These are phyloP conservation scores for Molorchus minor DNA, from an alignment of 2,888 invertebrate species.

Conservation along the genomic window DNA sequence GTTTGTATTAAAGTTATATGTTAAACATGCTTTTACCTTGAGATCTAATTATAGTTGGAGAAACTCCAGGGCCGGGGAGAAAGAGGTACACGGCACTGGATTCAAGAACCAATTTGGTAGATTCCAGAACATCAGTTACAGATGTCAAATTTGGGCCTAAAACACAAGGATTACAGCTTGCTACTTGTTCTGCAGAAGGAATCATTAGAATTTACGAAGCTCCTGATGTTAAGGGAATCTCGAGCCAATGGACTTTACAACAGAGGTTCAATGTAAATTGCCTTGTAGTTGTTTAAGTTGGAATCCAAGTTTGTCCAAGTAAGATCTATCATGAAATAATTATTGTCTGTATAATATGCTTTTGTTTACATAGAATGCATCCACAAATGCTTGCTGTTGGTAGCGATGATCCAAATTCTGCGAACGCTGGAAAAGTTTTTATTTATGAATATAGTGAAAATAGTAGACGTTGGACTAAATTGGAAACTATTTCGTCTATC, in stretches of 20 bases:
- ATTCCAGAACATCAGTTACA: constrained; percentile 96
- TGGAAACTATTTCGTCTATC: constrained; percentile 82
- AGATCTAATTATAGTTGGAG: too few relatives aligned
- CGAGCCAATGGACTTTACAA: constrained; percentile 95
- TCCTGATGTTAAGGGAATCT: constrained; percentile 98
- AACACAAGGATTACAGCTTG: constrained; percentile 88
- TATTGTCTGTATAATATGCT: neutral
- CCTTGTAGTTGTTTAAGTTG: constrained; percentile 94
- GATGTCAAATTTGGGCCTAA: constrained; percentile 99
- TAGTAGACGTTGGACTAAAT: constrained; percentile 86
- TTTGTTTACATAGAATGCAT: constrained; percentile 68
- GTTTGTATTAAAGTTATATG: too few relatives aligned
- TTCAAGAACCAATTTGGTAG: constrained; percentile 90
- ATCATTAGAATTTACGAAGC: constrained; percentile 94
- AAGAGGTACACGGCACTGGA: constrained; percentile 84
- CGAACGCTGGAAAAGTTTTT: constrained; percentile 85
- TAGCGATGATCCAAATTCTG: constrained; percentile 78
- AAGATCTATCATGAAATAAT: too few relatives aligned
- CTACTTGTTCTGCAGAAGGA: constrained; percentile 94
- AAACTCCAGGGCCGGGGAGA: constrained; percentile 80
- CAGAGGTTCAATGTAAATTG: constrained; percentile 91
- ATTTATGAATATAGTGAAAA: constrained; percentile 93
- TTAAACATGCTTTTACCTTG: constrained; percentile 41
- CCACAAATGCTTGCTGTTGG: constrained; percentile 91
- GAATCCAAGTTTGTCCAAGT: constrained; percentile 90